Evolutionary conservation across 2,888 invertebrate species (phyloP).

Genomic region (Leptodirus hochenwartii): DNA sequence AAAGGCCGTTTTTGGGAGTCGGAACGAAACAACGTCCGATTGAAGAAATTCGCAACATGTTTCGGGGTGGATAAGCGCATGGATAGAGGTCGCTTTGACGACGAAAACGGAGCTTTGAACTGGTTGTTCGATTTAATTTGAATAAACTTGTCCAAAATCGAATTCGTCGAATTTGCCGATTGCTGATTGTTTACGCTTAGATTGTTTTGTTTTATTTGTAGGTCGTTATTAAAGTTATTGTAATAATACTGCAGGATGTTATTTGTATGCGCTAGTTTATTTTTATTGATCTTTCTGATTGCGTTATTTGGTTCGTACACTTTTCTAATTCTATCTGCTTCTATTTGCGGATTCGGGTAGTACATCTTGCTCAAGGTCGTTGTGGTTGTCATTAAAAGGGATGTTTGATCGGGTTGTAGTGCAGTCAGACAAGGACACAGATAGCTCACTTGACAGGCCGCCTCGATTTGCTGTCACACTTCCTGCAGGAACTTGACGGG

Average conservation of each 20-base stretch:
- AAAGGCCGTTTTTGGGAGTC: slow-evolving; percentile 29
- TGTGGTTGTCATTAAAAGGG: slow-evolving; percentile 7
- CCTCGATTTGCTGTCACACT: slow-evolving; percentile 57
- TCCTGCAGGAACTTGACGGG: slow-evolving; percentile 90
- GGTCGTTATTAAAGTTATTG: slow-evolving; percentile 26
- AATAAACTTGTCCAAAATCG: too few relatives aligned
- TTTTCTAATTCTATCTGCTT: slow-evolving; percentile 17
- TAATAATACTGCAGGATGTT: slow-evolving; percentile 27
- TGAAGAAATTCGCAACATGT: slow-evolving; percentile 25
- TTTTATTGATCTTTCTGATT: slow-evolving; percentile 19
- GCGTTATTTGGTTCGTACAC: slow-evolving; percentile 12
- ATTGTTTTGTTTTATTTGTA: slow-evolving; percentile 21
- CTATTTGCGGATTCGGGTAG: slow-evolving; percentile 20
- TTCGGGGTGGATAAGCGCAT: slow-evolving; percentile 27
- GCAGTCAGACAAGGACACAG: slow-evolving; percentile 17
- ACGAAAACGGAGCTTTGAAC: slow-evolving; percentile 34
- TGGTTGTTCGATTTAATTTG: slow-evolving; percentile 13
- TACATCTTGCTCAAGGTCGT: slow-evolving; percentile 20
- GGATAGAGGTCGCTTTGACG: slow-evolving; percentile 30
- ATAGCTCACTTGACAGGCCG: slow-evolving; percentile 21
- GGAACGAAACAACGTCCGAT: slow-evolving; percentile 22
- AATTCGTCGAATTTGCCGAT: slow-evolving; percentile 18
- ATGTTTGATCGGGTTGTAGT: slow-evolving; percentile 12
- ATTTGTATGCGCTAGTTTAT: too few relatives aligned
- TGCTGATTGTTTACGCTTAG: slow-evolving; percentile 21